Evolutionary conservation across 2,113 vertebrate genomes (phyloP).

Genomic region (Kryptolebias marmoratus): DNA sequence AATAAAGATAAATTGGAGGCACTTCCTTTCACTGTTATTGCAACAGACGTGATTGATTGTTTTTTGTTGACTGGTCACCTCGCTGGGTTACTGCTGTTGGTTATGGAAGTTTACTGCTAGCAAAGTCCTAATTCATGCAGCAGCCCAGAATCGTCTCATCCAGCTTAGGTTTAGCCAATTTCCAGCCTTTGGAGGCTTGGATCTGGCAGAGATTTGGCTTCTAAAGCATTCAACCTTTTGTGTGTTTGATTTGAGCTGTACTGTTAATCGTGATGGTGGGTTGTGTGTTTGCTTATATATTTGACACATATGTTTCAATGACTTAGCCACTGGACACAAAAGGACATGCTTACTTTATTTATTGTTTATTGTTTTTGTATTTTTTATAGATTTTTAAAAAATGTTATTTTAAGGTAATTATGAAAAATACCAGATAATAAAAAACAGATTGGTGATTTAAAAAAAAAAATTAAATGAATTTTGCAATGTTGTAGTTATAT

Average conservation of each 20-base stretch:
- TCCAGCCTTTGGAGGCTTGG: background rate
- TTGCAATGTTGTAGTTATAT: too few species aligned
- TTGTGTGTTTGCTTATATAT: slow-evolving; percentile 8
- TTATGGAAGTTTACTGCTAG: slow-evolving; percentile 45
- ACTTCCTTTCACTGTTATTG: slow-evolving; percentile 66
- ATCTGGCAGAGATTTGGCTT: background rate
- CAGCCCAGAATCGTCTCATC: background rate
- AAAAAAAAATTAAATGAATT: too few species aligned
- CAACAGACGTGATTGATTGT: slow-evolving; percentile 61
- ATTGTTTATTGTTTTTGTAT: too few species aligned
- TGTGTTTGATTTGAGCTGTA: background rate
- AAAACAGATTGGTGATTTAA: too few species aligned
- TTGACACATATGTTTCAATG: background rate
- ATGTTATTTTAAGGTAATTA: too few species aligned
- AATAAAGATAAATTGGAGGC: slow-evolving; percentile 68
- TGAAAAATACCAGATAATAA: too few species aligned
- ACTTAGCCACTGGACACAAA: background rate
- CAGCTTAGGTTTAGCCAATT: background rate
- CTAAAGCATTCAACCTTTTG: background rate
- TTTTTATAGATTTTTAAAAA: too few species aligned
- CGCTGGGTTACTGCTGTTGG: slow-evolving; percentile 36
- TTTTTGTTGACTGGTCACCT: slow-evolving; percentile 47
- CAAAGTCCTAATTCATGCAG: slow-evolving; percentile 9
- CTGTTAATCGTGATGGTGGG: slow-evolving; percentile 5
- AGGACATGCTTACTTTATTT: too few species aligned